A percentile compares a stretch with the other conserved stretches of the same genome.
Conservation (phyloP, 2,113 vertebrate species). For the Ranitomeya imitator region DNA sequence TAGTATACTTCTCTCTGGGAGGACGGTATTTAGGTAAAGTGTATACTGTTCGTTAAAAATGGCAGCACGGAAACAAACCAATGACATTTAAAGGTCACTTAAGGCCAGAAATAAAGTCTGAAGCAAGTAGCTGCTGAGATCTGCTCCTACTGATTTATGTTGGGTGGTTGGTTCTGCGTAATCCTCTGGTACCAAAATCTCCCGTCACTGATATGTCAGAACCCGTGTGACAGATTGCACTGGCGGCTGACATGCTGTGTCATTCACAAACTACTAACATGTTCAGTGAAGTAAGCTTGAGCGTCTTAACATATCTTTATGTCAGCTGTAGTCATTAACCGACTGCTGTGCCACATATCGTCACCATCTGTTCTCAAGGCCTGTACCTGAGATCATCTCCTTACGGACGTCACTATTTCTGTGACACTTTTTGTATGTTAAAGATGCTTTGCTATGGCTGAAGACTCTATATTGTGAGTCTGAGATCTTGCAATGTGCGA, state of each 20-base stretch:
- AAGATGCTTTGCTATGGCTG: background rate
- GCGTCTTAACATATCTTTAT: conserved; percentile 38
- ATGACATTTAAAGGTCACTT: background rate
- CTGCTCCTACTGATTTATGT: background rate
- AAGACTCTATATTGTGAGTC: background rate
- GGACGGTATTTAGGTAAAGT: background rate
- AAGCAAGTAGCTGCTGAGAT: background rate
- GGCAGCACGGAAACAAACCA: background rate
- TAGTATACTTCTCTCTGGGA: background rate
- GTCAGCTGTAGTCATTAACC: conserved; percentile 41
- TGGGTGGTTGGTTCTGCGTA: background rate
- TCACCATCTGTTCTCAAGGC: conserved; percentile 12
- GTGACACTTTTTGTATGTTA: background rate
- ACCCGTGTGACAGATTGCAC: conserved; percentile 40
- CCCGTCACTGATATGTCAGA: background rate
- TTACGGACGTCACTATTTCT: background rate
- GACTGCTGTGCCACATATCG: background rate
- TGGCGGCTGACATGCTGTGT: conserved; percentile 43
- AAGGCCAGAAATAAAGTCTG: background rate
- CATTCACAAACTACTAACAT: conserved; percentile 28
- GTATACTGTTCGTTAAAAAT: background rate
- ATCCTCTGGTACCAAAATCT: background rate
- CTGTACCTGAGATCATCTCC: background rate
- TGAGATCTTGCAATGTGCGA: background rate
- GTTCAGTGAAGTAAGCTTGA: conserved; percentile 45